Evolutionary conservation across 2,888 invertebrate species (phyloP).

Genomic region (Sussaba pulchella): DNA sequence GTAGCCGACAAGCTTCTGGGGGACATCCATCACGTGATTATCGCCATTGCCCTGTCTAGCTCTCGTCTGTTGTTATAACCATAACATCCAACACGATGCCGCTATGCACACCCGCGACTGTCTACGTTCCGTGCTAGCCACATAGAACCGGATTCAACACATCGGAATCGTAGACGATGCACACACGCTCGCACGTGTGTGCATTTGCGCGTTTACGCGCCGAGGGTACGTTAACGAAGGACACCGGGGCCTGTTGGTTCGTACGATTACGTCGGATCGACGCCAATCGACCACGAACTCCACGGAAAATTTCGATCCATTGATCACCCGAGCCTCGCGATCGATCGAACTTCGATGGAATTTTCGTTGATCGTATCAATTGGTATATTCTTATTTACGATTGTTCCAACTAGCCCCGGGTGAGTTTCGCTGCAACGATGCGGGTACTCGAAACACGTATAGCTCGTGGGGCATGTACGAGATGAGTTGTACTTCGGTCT

Average conservation of each 20-base stretch:
- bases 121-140: neutral
- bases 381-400: too few relatives aligned
- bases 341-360: neutral
- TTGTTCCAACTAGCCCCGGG: slow-evolving; percentile 1
- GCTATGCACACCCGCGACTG: slow-evolving; percentile 37
- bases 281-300: too few relatives aligned
- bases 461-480: slow-evolving; percentile 40
- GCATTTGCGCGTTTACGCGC: slow-evolving; percentile 15
- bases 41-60: slow-evolving; percentile 66
- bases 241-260: neutral
- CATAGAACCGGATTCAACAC: neutral
- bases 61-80: slow-evolving; percentile 30
- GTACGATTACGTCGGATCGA: too few relatives aligned
- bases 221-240: neutral
- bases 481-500: slow-evolving; percentile 57
- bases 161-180: too few relatives aligned
- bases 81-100: slow-evolving; percentile 24
- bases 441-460: slow-evolving; percentile 54
- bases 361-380: too few relatives aligned
- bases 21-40: slow-evolving; percentile 83
- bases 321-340: neutral
- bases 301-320: too few relatives aligned
- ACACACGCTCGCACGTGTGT: slow-evolving; percentile 15
- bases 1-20: slow-evolving; percentile 55
- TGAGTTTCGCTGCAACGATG: slow-evolving; percentile 51